Evolutionary conservation across 2,113 vertebrate species (phyloP), one percentile per base, ranked within the genome.

Genomic region (Clarias batrachus): DNA sequence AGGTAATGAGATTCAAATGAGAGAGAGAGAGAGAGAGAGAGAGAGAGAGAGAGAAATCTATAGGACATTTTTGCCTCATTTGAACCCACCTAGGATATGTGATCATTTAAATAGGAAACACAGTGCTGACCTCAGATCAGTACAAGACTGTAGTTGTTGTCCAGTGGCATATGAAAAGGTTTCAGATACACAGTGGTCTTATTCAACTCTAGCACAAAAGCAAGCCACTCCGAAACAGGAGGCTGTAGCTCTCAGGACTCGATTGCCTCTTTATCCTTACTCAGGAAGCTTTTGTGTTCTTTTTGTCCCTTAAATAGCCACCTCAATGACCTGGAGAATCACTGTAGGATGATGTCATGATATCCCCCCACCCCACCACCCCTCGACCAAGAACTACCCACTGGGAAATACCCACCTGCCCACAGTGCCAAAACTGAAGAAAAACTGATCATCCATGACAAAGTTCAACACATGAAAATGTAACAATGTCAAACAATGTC

Each of bases 201-300:
- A 89, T 90, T 91, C 89, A 90, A 56, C 37, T 84, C 83, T 10
- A 56, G 27, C 59, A 91, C 86, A 91, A 89, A 89, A 85, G 88
- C 65, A 54, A 79, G 68, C 60, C 66, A 73, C 83, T 82, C 71
- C 70, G 74, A 60, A 81, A 60, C 65, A 60, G 76, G 79, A 81
- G 52, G 54, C 59, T 85, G n/a, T 37, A 41, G 56, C 63, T 70
- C 70, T 87, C 84, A 87, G 62, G 76, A 60, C 88, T 88, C 87
- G 89, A 83, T 81, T 74, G 85, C 60, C 76, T 87, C 90, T 85
- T 89, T 87, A 86, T 81, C 73, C 82, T 65, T 27, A 59, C 73
- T 80, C 33, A 77, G 70, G 60, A 37, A 25, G 76, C 59, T 41
- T 78, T 63, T 66, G 71, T 62, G 86, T 79, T 87, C 76, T 21